phyloP scores from a whole-genome alignment of 1,140 invertebrate genomes.

The Araneus ventricosus region DNA sequence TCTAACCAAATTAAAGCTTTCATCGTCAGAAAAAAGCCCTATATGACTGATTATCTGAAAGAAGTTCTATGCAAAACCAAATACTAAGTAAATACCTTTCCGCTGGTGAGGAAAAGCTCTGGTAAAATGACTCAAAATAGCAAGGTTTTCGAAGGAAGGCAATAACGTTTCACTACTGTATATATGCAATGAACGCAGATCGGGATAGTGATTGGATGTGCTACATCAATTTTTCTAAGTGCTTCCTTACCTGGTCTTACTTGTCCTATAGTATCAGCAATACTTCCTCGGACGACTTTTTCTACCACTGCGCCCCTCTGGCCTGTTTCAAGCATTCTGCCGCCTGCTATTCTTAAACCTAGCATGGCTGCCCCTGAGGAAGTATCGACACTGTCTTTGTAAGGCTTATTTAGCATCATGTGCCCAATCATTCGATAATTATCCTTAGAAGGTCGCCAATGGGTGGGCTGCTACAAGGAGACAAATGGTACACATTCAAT shows the following conservation, averaged over 20 bases:
- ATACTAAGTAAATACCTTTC: no score
- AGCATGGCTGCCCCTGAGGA: slow-evolving; percentile 82
- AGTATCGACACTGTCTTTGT: slow-evolving; percentile 77
- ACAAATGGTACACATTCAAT: not conserved
- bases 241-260: slow-evolving; percentile 90
- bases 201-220: not conserved
- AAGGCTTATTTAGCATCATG: slow-evolving; percentile 95
- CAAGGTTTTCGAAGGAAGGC: not conserved
- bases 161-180: no score
- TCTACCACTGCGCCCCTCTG: slow-evolving; percentile 94
- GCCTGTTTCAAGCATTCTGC: slow-evolving; percentile 84
- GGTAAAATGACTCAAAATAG: no score
- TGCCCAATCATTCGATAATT: slow-evolving; percentile 95
- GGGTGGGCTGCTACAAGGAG: slow-evolving; percentile 89
- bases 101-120: no score
- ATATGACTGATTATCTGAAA: no score
- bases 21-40: no score
- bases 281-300: slow-evolving; percentile 97
- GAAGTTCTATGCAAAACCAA: no score
- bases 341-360: slow-evolving; percentile 97
- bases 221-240: not conserved
- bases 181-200: no score
- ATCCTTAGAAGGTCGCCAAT: slow-evolving; percentile 96
- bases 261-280: slow-evolving; percentile 96
- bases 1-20: no score